Conservation (phyloP, 2,888 invertebrate genomes). For the Tiphia femorata region DNA sequence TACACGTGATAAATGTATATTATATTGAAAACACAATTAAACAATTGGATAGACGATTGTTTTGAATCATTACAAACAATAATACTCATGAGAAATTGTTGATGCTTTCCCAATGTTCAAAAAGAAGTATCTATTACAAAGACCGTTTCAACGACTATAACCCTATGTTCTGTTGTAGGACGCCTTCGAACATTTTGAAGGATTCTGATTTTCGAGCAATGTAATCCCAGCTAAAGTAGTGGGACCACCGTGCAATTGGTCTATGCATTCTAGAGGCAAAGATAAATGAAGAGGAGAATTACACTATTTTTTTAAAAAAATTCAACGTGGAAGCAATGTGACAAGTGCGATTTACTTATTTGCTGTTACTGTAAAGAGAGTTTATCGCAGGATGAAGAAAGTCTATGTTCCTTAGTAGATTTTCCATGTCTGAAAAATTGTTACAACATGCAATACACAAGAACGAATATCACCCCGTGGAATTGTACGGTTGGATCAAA, state of each 20-base stretch:
- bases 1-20: no score
- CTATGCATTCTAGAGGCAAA: constrained; percentile 52
- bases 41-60: no score
- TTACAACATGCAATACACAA: constrained; percentile 54
- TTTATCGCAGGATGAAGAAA: constrained; percentile 55
- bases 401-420: constrained; percentile 55
- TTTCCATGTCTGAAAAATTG: constrained; percentile 55
- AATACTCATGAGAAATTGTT: no score
- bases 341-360: constrained; percentile 54
- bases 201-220: no score
- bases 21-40: no score
- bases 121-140: no score
- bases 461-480: constrained; percentile 46
- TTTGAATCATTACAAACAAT: no score
- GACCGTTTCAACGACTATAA: no score
- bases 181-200: no score
- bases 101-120: no score
- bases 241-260: constrained; percentile 54
- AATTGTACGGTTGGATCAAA: constrained; percentile 50
- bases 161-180: no score
- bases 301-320: constrained; percentile 52
- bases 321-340: constrained; percentile 43
- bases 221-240: constrained; percentile 52
- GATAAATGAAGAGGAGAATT: constrained; percentile 47
- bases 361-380: constrained; percentile 44